These are phyloP conservation scores for Lysandra bellargus DNA, from an alignment of 2,888 invertebrate genomes.

Conservation along the genomic window DNA sequence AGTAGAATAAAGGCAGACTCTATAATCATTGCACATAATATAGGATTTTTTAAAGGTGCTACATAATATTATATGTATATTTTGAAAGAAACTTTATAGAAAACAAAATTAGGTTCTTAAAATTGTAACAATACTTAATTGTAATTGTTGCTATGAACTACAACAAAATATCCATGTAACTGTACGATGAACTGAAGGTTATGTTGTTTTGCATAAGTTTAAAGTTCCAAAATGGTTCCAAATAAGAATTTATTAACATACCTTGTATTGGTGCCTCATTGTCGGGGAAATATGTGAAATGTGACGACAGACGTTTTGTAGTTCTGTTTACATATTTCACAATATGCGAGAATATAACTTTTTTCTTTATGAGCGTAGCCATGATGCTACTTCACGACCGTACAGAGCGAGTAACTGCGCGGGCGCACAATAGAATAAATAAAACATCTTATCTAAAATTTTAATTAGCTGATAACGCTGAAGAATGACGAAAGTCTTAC, in stretches of 20 bases:
- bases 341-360: constrained; percentile 52
- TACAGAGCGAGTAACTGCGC: constrained; percentile 37
- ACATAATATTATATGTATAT: no score
- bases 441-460: constrained; percentile 73
- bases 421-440: constrained; percentile 53
- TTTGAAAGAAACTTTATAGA: no score
- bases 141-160: not conserved
- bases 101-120: not conserved
- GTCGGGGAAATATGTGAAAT: constrained; percentile 84
- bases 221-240: not conserved
- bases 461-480: constrained; percentile 65
- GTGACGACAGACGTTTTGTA: constrained; percentile 69
- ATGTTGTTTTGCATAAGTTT: not conserved
- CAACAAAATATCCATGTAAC: not conserved
- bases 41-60: no score
- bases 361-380: constrained; percentile 58
- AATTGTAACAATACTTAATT: not conserved
- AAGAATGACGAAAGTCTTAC: constrained; percentile 41
- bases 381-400: constrained; percentile 49
- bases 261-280: constrained; percentile 72
- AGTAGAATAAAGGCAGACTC: no score
- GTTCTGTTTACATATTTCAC: constrained; percentile 59
- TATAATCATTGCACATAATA: no score
- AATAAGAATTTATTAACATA: constrained; percentile 47
- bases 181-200: constrained; percentile 3